Evolutionary conservation across 2,113 vertebrate species (phyloP), one percentile per base, ranked within the genome.

Genomic region (Colius striatus): DNA sequence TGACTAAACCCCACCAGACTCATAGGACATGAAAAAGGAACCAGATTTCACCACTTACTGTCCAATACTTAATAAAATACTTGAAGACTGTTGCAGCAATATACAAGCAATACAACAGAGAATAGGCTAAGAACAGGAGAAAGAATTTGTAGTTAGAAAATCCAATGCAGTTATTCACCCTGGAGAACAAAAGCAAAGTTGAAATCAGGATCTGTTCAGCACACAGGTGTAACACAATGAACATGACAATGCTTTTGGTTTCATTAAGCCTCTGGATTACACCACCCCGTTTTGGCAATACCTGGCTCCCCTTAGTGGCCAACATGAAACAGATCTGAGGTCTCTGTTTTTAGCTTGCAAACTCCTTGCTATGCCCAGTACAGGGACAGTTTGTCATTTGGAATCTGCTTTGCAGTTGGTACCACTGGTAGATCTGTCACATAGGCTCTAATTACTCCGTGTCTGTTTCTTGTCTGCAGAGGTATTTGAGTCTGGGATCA

Each of bases 61-160:
- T 98, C 99, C 99, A 99, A 97, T 99, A 99, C 97, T 99, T 99
- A 97, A 99, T 97, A 97, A 99, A 99, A 98, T 99, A 99, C 97
- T 98, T 98, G 98, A 99, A 99, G 94, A 99, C 99, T 16, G 99
- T 99, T 72, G 98, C 98, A 53, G 98, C 98, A 72, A 99, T 99
- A 95, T 99, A 99, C 63, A 99, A 87, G 93, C 99, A 99, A 97
- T 99, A 99, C 86, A 99, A 76, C 97, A 99, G 98, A 82, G 99
- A 99, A 98, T 99, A 99, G 74, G 98, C 98, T 94, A 99, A 98
- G 97, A 99, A 99, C 53, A 99, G 98, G 65, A 99, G 98, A 95
- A 99, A 99, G 97, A 99, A 99, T 98, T 99, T 99, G 98, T 99
- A 99, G 98, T 99, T 99, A 95, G 99, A 99, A 98, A 99, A 99